Conservation (phyloP, 2,113 vertebrate species). For the Pipra filicauda region DNA sequence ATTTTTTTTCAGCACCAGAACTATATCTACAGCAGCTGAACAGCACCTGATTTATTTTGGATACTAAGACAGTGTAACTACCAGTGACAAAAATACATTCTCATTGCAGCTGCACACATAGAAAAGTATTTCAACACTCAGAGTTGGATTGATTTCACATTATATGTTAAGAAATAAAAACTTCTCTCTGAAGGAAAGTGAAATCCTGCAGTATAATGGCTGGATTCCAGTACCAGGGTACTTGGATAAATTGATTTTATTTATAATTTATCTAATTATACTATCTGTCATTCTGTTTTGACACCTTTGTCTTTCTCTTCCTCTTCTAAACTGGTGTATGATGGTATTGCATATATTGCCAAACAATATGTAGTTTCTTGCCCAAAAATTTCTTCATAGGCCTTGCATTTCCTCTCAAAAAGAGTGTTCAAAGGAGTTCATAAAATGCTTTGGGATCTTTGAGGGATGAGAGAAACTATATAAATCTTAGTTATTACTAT, state of each 20-base stretch:
- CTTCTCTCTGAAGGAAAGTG: neutral
- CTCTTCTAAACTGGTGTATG: neutral
- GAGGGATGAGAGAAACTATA: neutral
- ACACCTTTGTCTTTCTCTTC: neutral
- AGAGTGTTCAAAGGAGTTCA: neutral
- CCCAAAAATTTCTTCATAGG: neutral
- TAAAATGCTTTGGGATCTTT: slow-evolving; percentile 31
- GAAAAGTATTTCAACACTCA: neutral
- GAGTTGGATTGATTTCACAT: neutral
- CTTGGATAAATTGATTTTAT: neutral
- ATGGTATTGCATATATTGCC: neutral
- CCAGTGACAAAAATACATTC: neutral
- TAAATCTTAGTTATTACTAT: slow-evolving; percentile 34
- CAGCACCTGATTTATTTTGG: neutral
- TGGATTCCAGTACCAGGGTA: neutral
- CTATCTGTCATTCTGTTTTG: neutral
- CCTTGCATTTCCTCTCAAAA: neutral
- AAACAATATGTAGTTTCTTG: neutral
- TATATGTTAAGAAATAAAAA: neutral
- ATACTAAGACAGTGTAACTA: neutral
- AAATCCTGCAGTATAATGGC: neutral
- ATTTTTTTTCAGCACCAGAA: neutral
- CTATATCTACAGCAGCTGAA: neutral
- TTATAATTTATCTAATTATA: neutral
- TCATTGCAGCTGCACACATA: neutral